Evolutionary conservation across 2,797 vertebrate species (phyloP), one percentile per base, ranked within the genome.

Genomic region (Eulemur mongoz): DNA sequence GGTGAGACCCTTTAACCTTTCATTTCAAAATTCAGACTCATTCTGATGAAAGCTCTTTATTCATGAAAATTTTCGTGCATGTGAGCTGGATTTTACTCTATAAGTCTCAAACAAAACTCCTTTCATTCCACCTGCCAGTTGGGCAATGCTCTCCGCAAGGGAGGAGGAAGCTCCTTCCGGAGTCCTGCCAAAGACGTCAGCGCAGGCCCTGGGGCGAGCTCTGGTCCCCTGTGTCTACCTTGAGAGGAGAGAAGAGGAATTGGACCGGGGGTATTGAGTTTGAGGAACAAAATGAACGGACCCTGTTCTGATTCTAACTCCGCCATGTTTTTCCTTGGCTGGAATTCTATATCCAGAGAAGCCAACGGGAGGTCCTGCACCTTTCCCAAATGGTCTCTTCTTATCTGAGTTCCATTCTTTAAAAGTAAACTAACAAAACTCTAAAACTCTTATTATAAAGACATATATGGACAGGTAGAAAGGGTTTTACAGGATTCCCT

Each of bases 21-120:
- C n/a, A 6, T 52, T 93, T 91, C 69, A 40, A 78, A 75, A 85
- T 32, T 30, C 81, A 72, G 22, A 57, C 5, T 52, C 57, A 52
- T 63, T 67, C 57, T 57, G 83, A 89, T 59, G 81, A 75, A 87
- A 84, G 85, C 52, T 90, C 43, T 67, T 88, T n/a, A 45, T 65
- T 83, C 79, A 50, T 45, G 59, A 88, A 65, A 54, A 70, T 43
- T 40, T 69, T 30, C 27, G 35, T 57, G 63, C 69, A 27, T n/a
- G 30, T 45, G 78, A 89, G n/a, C 18, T 2, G 54, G 80, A 81
- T 75, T 94, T 93, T 63, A 45, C 67, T 67, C 63, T 59, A 2
- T 40, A 20, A 23, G 45, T 82, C 79, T 95, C 86, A 94, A 59
- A 97, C 95, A 97, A 94, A 96, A 96, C 93, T 9, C 48, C 93